Evolutionary conservation across 2,113 vertebrate species (phyloP), one percentile per base, ranked within the genome.

Genomic region (Psilopsiagon aurifrons): DNA sequence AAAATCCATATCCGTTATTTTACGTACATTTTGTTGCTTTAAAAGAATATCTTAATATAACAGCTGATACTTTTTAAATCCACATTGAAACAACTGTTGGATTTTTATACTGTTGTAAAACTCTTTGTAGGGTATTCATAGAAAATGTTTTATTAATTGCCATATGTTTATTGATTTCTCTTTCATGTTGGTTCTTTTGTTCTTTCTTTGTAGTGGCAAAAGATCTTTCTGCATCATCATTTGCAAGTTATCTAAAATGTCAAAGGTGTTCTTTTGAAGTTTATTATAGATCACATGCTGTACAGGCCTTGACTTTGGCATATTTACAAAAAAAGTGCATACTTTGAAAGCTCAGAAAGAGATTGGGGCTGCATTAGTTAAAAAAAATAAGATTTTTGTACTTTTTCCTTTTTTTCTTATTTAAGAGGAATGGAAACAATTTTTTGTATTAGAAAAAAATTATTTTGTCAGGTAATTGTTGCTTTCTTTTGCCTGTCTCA

Each of bases 131-230:
- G 98, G 98, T 99, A 98, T 99, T 99, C 98, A 98, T 98, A 98
- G 98, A 98, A 98, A 99, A 99, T 99, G 99, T 99, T 99, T 99
- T 99, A 99, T 99, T 99, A 99, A 99, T 99, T 98, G 98, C 98
- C 99, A 98, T 99, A 99, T 99, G 99, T 99, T 99, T 99, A 99
- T 99, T 99, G 99, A 99, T 99, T 99, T 99, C 98, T 99, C 99
- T 99, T 99, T 99, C 98, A 99, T 99, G 99, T 99, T 98, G 98
- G 98, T 99, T 99, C 99, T 99, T 99, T 99, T 99, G 99, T 99
- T 99, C 99, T 99, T 98, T 98, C 99, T 99, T 99, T 99, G 99
- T 99, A 99, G 99, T 99, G 99, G 99, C 99, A 99, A 99, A 99
- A 99, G 98, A 99, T 99, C 98, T 98, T 98, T 98, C 98, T 98